A percentile compares a stretch with the other conserved stretches of the same genome.
These are phyloP conservation scores for Crypturellus undulatus DNA, from an alignment of 2,113 vertebrate genomes.

Conservation along the genomic window DNA sequence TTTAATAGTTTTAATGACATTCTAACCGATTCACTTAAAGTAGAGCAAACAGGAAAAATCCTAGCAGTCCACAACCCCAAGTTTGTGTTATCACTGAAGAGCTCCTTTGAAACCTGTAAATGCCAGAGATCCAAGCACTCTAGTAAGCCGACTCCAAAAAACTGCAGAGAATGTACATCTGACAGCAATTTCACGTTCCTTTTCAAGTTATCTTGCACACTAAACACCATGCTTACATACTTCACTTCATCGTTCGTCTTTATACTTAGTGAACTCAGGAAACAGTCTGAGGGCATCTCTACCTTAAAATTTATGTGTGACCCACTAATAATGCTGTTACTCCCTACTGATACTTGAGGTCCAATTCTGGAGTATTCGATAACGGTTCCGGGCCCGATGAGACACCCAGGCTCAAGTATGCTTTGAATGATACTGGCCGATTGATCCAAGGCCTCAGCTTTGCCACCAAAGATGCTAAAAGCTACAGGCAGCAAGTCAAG, in stretches of 20 bases:
- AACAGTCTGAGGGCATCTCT: constrained; percentile 79
- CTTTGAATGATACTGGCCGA: constrained; percentile 84
- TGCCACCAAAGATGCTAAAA: constrained; percentile 75
- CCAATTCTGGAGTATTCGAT: constrained; percentile 89
- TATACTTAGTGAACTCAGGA: constrained; percentile 87
- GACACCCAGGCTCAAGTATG: constrained; percentile 75
- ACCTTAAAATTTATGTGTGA: constrained; percentile 68
- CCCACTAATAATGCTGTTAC: constrained; percentile 85
- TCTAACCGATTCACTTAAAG: constrained; percentile 79
- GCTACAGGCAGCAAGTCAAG: constrained; percentile 82
- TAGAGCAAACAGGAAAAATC: constrained; percentile 87
- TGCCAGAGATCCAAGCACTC: constrained; percentile 84
- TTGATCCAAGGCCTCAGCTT: neutral
- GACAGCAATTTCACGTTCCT: constrained; percentile 69
- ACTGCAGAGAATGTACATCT: constrained; percentile 64
- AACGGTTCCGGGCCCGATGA: constrained; percentile 81
- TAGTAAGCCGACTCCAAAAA: constrained; percentile 79
- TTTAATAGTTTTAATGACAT: constrained; percentile 83
- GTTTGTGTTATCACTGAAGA: constrained; percentile 68
- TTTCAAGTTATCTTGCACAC: constrained; percentile 86
- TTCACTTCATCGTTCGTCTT: constrained; percentile 18
- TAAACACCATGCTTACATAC: constrained; percentile 86
- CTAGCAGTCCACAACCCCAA: constrained; percentile 88
- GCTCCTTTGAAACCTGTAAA: constrained; percentile 69
- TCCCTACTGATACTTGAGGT: constrained; percentile 78